Evolutionary conservation across 2,113 vertebrate genomes (phyloP).

Genomic region (Actinemys pallida): DNA sequence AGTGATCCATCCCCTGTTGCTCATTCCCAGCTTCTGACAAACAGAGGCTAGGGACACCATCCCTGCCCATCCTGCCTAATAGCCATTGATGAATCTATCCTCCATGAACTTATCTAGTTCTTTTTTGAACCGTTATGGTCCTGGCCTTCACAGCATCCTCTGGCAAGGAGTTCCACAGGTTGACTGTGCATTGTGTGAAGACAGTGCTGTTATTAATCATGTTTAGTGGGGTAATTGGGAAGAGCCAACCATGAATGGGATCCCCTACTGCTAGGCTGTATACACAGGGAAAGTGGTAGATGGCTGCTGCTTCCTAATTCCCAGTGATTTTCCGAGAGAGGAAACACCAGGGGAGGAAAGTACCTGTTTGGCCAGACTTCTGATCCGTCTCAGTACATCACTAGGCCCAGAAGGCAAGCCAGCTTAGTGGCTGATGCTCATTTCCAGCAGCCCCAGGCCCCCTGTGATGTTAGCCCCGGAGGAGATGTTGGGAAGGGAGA

Average conservation of each 20-base stretch:
- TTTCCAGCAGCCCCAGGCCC: neutral
- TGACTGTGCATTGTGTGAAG: too few species aligned
- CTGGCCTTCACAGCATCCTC: too few species aligned
- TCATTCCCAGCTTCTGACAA: too few species aligned
- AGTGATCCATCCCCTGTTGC: too few species aligned
- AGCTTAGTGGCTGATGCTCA: neutral
- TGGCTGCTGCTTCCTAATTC: neutral
- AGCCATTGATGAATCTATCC: too few species aligned
- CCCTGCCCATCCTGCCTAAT: too few species aligned
- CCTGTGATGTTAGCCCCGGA: too few species aligned
- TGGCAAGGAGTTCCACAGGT: too few species aligned
- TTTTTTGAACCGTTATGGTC: too few species aligned
- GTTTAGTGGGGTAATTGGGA: neutral
- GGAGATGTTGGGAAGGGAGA: neutral
- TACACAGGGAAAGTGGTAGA: neutral
- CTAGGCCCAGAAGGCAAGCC: neutral
- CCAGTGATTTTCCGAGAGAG: neutral
- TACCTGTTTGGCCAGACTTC: neutral
- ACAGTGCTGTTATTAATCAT: too few species aligned
- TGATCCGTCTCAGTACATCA: accelerated
- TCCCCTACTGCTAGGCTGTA: neutral
- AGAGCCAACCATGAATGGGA: neutral
- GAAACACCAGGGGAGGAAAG: neutral
- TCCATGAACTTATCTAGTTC: too few species aligned
- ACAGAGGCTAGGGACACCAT: too few species aligned